Conservation (phyloP, 2,113 vertebrate genomes). For the Xerus inauris region DNA sequence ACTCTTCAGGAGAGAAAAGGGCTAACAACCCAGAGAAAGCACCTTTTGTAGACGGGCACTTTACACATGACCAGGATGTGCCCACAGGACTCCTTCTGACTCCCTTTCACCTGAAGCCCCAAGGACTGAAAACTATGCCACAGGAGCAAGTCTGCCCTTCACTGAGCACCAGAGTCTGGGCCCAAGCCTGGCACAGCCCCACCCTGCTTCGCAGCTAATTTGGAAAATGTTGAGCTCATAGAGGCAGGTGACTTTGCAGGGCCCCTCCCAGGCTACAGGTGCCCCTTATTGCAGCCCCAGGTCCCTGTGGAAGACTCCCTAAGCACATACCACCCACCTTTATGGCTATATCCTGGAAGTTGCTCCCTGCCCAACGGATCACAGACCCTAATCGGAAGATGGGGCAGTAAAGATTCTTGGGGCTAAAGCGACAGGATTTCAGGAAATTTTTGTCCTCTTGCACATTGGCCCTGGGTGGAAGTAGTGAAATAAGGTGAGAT, state of each 20-base stretch:
- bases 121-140: background rate
- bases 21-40: background rate
- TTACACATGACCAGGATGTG: background rate
- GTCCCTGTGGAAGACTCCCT: background rate
- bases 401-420: conserved; percentile 92
- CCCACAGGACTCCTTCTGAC: background rate
- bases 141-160: background rate
- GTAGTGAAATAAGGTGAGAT: background rate
- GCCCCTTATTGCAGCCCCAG: background rate
- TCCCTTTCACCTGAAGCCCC: background rate
- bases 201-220: background rate
- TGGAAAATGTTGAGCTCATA: background rate
- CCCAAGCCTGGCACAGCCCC: background rate
- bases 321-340: conserved; percentile 85
- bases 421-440: conserved; percentile 91
- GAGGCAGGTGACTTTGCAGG: background rate
- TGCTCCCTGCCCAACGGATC: conserved; percentile 87
- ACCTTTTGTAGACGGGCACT: accelerated
- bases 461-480: conserved; percentile 90
- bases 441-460: conserved; percentile 89
- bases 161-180: background rate
- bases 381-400: conserved; percentile 93
- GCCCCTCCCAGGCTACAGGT: background rate
- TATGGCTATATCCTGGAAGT: conserved; percentile 92
- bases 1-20: background rate